phyloP scores from a whole-genome alignment of 1,140 invertebrate species.

The Tyrophagus putrescentiae region DNA sequence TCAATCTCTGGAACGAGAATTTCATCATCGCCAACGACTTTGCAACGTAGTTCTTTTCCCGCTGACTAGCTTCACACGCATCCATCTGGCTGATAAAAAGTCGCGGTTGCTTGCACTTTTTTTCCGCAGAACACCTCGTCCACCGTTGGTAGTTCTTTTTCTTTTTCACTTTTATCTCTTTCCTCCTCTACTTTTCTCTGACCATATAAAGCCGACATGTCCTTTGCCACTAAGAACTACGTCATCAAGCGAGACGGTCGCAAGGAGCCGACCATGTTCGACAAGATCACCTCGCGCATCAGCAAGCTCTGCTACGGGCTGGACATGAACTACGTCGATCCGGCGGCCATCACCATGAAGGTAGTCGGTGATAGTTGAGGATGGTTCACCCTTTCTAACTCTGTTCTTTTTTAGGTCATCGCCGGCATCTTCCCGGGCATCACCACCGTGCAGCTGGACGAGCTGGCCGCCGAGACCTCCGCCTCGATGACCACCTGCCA shows the following conservation, averaged over 20 bases:
- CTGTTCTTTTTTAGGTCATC: slow-evolving; percentile 45
- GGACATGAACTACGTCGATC: slow-evolving; percentile 88
- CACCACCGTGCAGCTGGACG: slow-evolving; percentile 89
- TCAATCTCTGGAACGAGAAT: too few relatives aligned
- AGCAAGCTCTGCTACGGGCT: slow-evolving; percentile 88
- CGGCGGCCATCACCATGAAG: slow-evolving; percentile 64
- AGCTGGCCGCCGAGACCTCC: slow-evolving; percentile 88
- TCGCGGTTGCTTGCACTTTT: too few relatives aligned
- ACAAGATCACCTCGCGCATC: slow-evolving; percentile 93
- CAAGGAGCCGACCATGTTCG: slow-evolving; percentile 84
- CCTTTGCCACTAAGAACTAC: slow-evolving; percentile 32
- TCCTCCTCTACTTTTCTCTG: too few relatives aligned
- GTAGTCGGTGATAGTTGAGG: slow-evolving; percentile 30
- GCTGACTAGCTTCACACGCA: too few relatives aligned
- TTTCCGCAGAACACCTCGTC: too few relatives aligned
- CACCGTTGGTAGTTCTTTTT: too few relatives aligned
- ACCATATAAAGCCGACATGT: too few relatives aligned
- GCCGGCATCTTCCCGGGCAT: slow-evolving; percentile 87
- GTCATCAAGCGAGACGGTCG: slow-evolving; percentile 53
- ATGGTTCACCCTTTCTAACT: background rate
- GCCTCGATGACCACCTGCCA: slow-evolving; percentile 90
- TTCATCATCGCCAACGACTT: too few relatives aligned
- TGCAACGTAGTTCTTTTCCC: too few relatives aligned
- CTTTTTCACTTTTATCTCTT: too few relatives aligned
- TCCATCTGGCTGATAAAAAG: too few relatives aligned